These are phyloP conservation scores for Andrena camellia DNA, from an alignment of 2,888 invertebrate genomes.

Conservation along the genomic window DNA sequence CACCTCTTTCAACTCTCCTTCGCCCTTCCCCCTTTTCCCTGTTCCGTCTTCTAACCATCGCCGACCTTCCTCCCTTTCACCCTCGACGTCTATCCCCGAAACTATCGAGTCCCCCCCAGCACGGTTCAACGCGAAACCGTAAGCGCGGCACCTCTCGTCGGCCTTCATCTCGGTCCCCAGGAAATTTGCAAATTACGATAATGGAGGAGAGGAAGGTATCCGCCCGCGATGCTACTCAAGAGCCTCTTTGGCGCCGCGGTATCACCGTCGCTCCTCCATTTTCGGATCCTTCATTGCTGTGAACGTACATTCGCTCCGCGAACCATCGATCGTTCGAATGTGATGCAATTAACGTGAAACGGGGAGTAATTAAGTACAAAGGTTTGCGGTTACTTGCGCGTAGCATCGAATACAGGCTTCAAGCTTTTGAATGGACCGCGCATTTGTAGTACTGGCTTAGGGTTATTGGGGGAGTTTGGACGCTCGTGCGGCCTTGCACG, in stretches of 20 bases:
- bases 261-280: constrained; percentile 23
- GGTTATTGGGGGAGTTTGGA: constrained; percentile 19
- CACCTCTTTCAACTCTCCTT: constrained; percentile 42
- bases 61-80: constrained; percentile 50
- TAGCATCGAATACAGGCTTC: neutral
- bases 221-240: constrained; percentile 69
- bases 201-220: constrained; percentile 71
- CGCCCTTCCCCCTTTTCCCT: constrained; percentile 30
- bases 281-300: constrained; percentile 26
- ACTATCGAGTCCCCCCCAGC: constrained; percentile 42
- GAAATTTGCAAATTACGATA: constrained; percentile 82
- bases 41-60: constrained; percentile 37
- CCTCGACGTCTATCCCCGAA: constrained; percentile 33
- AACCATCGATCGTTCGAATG: neutral
- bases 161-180: constrained; percentile 71
- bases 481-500: neutral
- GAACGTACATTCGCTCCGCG: neutral
- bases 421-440: constrained; percentile 31
- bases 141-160: constrained; percentile 64
- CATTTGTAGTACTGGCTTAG: neutral
- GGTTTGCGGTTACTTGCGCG: neutral
- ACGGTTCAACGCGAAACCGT: constrained; percentile 68
- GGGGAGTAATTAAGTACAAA: neutral
- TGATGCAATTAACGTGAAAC: neutral
- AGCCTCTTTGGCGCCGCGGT: constrained; percentile 71